Evolutionary conservation across 2,113 vertebrate genomes (phyloP), one percentile per base, ranked within the genome.

Genomic region (Falcunculus frontatus): DNA sequence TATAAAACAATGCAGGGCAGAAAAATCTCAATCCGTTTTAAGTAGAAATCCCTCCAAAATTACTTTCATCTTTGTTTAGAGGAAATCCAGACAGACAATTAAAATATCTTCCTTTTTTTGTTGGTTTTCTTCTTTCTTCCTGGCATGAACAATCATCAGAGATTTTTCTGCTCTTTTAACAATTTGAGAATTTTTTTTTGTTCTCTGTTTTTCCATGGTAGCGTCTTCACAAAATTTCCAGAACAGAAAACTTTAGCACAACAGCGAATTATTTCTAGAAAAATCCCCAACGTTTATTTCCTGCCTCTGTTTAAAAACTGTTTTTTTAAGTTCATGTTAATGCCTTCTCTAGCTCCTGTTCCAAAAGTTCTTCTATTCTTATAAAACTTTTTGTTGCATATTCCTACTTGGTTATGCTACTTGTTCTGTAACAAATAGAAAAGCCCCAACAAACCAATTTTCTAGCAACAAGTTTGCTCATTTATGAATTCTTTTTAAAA

Each of bases 31-130:
- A 89, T 93, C 68, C 42, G 22, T 59, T 68, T 67, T 81, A 50
- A 90, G 62, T 37, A 89, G 73, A 72, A 37, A 70, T 87, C 52
- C 59, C 60, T 79, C 46, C 59, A 92, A 93, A 93, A 91, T 55
- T 62, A 65, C 88, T 97, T 97, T 97, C 81, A 91, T 95, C 87
- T 97, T 75, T 63, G 35, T 63, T 57, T 87, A 96, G 83, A 95
- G 95, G 89, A 97, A 98, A 98, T 96, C 63, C 87, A 94, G 90
- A 67, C 85, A 77, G 83, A 50, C 76, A 63, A 90, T 29, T 50
- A 83, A 89, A 95, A 81, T 44, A 89, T 50, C 19, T 60, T 65
- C 2, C 7, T 35, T 41, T 74, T 74, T 33, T n/a, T 29, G 22
- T 32, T 73, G 16, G 12, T 47, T 37, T 29, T 16, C 64, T 59